Percentiles rank a stretch among this genome's conserved stretches.
phyloP scores from a whole-genome alignment of 2,113 vertebrate genomes.

The Bos javanicus region DNA sequence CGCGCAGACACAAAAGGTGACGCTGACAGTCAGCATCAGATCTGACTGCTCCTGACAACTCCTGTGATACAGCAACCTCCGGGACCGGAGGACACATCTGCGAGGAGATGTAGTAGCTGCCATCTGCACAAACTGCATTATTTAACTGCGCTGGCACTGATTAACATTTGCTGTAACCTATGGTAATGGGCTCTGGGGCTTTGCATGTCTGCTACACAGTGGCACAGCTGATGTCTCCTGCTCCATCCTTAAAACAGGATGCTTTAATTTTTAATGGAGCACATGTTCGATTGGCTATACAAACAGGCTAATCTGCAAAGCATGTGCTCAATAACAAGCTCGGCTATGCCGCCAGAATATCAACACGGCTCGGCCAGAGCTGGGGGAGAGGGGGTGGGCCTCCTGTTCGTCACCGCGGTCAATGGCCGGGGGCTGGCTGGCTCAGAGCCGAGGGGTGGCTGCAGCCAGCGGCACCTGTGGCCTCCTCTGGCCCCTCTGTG shows the following conservation, averaged over 20 bases:
- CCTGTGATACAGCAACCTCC: slow-evolving; percentile 84
- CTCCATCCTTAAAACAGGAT: slow-evolving; percentile 88
- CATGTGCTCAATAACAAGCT: slow-evolving; percentile 90
- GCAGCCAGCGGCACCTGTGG: slow-evolving; percentile 43
- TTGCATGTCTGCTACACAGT: slow-evolving; percentile 86
- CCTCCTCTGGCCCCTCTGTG: neutral
- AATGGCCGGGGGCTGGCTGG: neutral
- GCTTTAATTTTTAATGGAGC: slow-evolving; percentile 94
- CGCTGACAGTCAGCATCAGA: slow-evolving; percentile 75
- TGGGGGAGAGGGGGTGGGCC: slow-evolving; percentile 42
- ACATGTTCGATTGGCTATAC: slow-evolving; percentile 93
- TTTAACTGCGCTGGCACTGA: slow-evolving; percentile 89
- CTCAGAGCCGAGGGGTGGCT: slow-evolving; percentile 40
- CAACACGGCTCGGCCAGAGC: slow-evolving; percentile 75
- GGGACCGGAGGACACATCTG: slow-evolving; percentile 86
- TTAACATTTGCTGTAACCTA: slow-evolving; percentile 93
- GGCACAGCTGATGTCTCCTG: slow-evolving; percentile 88
- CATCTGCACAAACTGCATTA: slow-evolving; percentile 92
- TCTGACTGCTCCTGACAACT: slow-evolving; percentile 82
- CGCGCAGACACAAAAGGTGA: slow-evolving; percentile 76
- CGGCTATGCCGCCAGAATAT: slow-evolving; percentile 82
- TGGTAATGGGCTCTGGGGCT: slow-evolving; percentile 90
- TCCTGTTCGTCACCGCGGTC: slow-evolving; percentile 35
- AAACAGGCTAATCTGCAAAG: slow-evolving; percentile 93
- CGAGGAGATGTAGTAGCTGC: slow-evolving; percentile 84